Percentiles rank a stretch among this genome's conserved stretches.
These are phyloP conservation scores for Mola mola DNA, from an alignment of 2,113 vertebrate genomes.

Conservation along the genomic window DNA sequence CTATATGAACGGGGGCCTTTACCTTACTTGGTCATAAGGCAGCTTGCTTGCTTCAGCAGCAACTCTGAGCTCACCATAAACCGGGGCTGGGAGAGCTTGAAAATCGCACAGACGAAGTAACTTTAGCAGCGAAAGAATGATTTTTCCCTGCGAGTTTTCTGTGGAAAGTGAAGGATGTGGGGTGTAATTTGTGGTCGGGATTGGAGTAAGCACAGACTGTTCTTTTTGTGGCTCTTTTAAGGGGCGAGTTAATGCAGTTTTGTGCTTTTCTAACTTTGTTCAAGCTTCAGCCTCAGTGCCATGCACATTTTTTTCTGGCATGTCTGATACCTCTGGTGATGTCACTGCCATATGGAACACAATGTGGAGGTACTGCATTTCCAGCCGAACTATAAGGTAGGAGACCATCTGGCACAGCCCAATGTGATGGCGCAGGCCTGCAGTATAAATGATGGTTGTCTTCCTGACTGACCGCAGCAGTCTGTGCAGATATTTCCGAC, in stretches of 20 bases:
- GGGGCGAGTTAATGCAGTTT: conserved; percentile 47
- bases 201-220: conserved; percentile 64
- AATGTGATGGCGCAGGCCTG: conserved; percentile 28
- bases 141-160: conserved; percentile 63
- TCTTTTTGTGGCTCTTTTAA: conserved; percentile 60
- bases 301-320: conserved; percentile 56
- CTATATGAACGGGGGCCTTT: conserved; percentile 67
- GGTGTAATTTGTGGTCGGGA: conserved; percentile 76
- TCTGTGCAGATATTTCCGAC: conserved; percentile 66
- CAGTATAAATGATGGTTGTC: conserved; percentile 49
- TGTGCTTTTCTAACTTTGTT: conserved; percentile 23
- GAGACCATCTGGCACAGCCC: conserved; percentile 36
- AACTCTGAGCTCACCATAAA: conserved; percentile 62
- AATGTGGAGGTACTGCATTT: conserved; percentile 97
- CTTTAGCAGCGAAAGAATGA: conserved; percentile 67
- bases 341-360: conserved; percentile 86
- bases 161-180: conserved; percentile 74
- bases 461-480: conserved; percentile 53
- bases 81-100: conserved; percentile 45
- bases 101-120: conserved; percentile 57
- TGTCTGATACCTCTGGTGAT: conserved; percentile 78
- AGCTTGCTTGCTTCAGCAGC: conserved; percentile 59
- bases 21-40: conserved; percentile 81
- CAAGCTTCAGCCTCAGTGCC: conserved; percentile 41
- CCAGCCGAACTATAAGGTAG: conserved; percentile 95